Evolutionary conservation across 1,140 invertebrate species (phyloP), one percentile per base, ranked within the genome.

Genomic region (Coenobita brevimanus): DNA sequence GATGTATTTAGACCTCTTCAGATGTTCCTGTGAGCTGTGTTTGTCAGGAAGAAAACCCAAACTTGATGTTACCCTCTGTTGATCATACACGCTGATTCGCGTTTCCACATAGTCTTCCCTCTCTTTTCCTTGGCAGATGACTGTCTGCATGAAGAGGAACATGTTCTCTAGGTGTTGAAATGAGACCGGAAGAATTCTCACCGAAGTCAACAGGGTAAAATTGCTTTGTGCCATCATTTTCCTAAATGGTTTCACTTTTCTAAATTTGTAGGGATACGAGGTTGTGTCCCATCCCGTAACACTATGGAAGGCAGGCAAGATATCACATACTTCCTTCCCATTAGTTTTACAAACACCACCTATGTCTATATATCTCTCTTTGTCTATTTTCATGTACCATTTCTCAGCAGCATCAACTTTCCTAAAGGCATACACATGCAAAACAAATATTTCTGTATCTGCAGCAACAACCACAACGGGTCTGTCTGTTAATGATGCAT

Each of bases 21-120:
- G n/a, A n/a, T n/a, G n/a, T n/a, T n/a, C n/a, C n/a, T n/a, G n/a
- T n/a, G 69, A 73, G 21, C 36, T 73, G 38, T 73, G 69, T 73
- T 73, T 73, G 69, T 73, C 69, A 73, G 69, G 69, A 36, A 33
- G 69, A n/a, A n/a, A n/a, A n/a, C n/a, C n/a, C n/a, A n/a, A n/a
- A n/a, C n/a, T n/a, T n/a, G n/a, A n/a, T n/a, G 36, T 3, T 24
- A 73, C 36, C 38, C 69, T 33, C 27, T 33, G 17, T 38, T 73
- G 69, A 73, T 73, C 69, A 33, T 73, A 73, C 27, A 73, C 38
- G 27, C 30, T 73, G 36, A 73, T 73, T 73, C 69, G 69, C 6
- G 69, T 33, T 73, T 33, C 69, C 21, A 73, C 69, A 73, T 73
- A 73, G 4, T 73, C 69, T 38, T 73, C 69, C 27, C 27, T 21